A percentile compares a stretch with the other conserved stretches of the same genome.
These are phyloP conservation scores for Chromoteleia sp. DNA, from an alignment of 2,888 invertebrate genomes.

Conservation along the genomic window DNA sequence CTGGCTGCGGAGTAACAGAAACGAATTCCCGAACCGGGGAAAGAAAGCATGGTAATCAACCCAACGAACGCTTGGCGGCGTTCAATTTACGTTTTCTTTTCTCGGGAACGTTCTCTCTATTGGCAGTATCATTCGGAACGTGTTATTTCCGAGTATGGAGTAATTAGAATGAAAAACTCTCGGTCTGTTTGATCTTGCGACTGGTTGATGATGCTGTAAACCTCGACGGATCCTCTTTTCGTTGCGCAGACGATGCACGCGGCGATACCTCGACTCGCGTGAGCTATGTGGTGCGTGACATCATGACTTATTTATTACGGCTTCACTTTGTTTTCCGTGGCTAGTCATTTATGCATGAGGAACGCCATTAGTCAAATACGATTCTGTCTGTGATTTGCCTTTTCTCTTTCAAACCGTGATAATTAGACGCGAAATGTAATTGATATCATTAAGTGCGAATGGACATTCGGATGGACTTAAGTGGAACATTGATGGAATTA, in stretches of 20 bases:
- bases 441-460: slow-evolving; percentile 55
- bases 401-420: slow-evolving; percentile 59
- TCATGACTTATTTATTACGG: slow-evolving; percentile 79
- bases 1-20: not conserved
- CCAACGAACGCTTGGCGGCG: slow-evolving; percentile 1
- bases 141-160: slow-evolving; percentile 73
- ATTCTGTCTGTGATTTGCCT: slow-evolving; percentile 60
- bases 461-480: slow-evolving; percentile 21
- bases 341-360: slow-evolving; percentile 69
- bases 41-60: slow-evolving; percentile 31
- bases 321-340: slow-evolving; percentile 69
- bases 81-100: slow-evolving; percentile 42
- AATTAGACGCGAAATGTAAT: slow-evolving; percentile 59
- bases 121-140: slow-evolving; percentile 49
- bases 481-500: slow-evolving; percentile 13
- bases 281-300: slow-evolving; percentile 80
- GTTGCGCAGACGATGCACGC: slow-evolving; percentile 31
- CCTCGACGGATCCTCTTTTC: slow-evolving; percentile 58
- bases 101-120: not conserved
- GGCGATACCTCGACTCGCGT: slow-evolving; percentile 74
- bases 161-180: slow-evolving; percentile 80
- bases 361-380: slow-evolving; percentile 67
- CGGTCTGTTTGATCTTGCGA: slow-evolving; percentile 80
- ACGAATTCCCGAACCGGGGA: slow-evolving; percentile 9
- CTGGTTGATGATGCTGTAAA: slow-evolving; percentile 75